A percentile compares a stretch with the other conserved stretches of the same genome.
Conservation (phyloP, 2,797 vertebrate species). For the Xerus rutilus region DNA sequence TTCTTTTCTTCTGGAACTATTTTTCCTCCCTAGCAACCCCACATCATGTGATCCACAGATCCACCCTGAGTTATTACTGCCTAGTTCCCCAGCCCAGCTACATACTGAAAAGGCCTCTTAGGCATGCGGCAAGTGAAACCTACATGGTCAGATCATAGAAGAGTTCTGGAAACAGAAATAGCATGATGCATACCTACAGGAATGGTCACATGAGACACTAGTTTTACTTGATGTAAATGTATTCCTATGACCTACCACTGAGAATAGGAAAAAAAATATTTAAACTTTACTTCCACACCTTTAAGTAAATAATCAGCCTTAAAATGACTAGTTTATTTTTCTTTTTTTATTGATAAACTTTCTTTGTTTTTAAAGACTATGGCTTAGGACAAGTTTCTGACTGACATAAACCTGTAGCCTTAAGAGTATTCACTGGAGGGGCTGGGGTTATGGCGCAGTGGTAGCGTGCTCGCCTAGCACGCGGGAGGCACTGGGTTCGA, state of each 20-base stretch:
- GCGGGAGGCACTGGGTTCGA: too few relatives aligned
- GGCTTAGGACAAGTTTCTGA: not conserved
- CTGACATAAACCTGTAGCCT: not conserved
- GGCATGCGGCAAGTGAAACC: not conserved
- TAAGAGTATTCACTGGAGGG: too few relatives aligned
- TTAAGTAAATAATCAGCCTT: not conserved
- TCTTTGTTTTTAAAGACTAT: too few relatives aligned
- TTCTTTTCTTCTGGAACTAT: not conserved
- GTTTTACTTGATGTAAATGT: not conserved
- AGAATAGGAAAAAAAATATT: not conserved
- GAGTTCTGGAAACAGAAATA: not conserved
- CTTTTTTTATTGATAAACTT: not conserved
- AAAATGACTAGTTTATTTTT: not conserved
- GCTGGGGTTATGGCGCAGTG: too few relatives aligned
- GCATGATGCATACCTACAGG: not conserved
- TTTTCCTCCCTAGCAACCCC: not conserved
- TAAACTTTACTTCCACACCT: not conserved
- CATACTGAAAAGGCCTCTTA: not conserved
- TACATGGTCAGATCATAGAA: not conserved
- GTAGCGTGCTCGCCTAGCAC: too few relatives aligned
- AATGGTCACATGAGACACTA: not conserved
- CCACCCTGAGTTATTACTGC: too few relatives aligned
- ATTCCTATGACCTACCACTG: not conserved
- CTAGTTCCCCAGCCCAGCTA: not conserved
- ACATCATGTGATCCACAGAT: not conserved